phyloP scores from a whole-genome alignment of 30 jellyfish, hydroid and myxozoan genomes.

The Haliclystus octoradiatus region DNA sequence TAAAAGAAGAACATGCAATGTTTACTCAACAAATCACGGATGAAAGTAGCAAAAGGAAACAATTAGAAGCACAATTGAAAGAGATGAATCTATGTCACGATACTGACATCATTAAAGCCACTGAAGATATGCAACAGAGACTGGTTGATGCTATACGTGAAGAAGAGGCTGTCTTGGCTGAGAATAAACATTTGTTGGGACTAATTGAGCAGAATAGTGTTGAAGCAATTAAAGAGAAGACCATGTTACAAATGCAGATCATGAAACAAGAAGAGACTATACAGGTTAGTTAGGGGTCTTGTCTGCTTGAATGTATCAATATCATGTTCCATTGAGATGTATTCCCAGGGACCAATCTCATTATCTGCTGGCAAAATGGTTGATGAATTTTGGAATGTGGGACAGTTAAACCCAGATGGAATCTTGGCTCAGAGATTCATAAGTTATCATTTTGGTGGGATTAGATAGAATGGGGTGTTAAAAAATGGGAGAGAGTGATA shows the following conservation, averaged over 20 bases:
- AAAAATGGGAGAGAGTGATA: too few relatives aligned
- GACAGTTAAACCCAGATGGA: too few relatives aligned
- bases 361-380: too few relatives aligned
- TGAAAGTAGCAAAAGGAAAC: neutral
- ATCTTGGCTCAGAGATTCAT: too few relatives aligned
- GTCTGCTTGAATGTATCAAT: too few relatives aligned
- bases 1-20: conserved; percentile 47
- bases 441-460: too few relatives aligned
- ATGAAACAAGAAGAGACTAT: conserved; percentile 49
- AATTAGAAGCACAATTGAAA: neutral
- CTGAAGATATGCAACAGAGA: neutral
- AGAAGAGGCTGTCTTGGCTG: conserved; percentile 36
- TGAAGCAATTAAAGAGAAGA: conserved; percentile 49
- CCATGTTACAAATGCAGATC: conserved; percentile 36
- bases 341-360: too few relatives aligned
- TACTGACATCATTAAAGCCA: neutral
- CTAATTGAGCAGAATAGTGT: conserved; percentile 39
- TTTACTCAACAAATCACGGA: conserved; percentile 42
- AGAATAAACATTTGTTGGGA: conserved; percentile 42
- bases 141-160: neutral
- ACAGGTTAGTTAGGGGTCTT: conserved; percentile 20
- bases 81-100: neutral
- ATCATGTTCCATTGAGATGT: too few relatives aligned
- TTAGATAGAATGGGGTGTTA: too few relatives aligned
- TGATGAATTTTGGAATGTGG: too few relatives aligned